Conservation (phyloP, 2,797 vertebrate genomes). For the Coreius guichenoti region DNA sequence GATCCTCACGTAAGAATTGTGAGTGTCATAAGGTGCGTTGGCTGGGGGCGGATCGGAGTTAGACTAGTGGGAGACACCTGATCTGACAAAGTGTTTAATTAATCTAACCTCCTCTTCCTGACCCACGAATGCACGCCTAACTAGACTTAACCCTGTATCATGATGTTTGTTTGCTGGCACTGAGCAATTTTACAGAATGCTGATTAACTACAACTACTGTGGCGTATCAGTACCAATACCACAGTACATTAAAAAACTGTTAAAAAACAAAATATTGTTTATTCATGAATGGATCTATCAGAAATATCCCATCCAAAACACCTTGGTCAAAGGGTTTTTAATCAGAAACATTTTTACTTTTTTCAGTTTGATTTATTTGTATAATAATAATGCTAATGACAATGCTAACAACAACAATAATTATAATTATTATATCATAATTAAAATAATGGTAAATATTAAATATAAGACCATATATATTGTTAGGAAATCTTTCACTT, state of each 20-base stretch:
- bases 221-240: background rate
- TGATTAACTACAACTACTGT: conserved; percentile 2
- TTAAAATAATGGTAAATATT: background rate
- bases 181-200: background rate
- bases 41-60: background rate
- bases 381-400: background rate
- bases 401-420: background rate
- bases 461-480: background rate
- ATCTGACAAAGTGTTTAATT: conserved; percentile 35
- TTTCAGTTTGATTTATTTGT: background rate
- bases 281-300: background rate
- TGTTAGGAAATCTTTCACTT: background rate
- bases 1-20: background rate
- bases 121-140: conserved; percentile 13
- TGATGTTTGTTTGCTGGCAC: conserved; percentile 20
- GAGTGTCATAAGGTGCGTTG: background rate
- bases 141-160: conserved; percentile 21
- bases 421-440: background rate
- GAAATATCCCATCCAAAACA: background rate
- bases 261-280: background rate
- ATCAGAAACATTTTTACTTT: background rate
- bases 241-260: too few species aligned
- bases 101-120: conserved; percentile 30
- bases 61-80: conserved; percentile 14
- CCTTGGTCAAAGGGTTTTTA: too few species aligned